Base-by-base conservation (phyloP, 2,113 vertebrate species). In the Prolemur simus region DNA sequence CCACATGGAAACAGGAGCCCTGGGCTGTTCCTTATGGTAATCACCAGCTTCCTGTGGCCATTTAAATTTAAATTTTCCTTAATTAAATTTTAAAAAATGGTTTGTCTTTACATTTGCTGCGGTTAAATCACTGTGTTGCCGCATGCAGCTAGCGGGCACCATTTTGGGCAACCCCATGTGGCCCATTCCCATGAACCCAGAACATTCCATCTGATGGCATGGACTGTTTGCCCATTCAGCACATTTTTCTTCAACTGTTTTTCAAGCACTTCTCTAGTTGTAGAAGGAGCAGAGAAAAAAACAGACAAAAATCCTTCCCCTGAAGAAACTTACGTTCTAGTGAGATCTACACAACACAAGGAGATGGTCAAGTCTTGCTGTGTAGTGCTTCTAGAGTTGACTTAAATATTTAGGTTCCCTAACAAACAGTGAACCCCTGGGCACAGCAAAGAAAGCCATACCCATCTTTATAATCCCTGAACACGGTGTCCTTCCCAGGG, bases 401-500 rank as follows among this genome's bases (percentile, higher is more conserved):
- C 27, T 52, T 27, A 14, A 17, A n/a, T 17, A 25, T 18, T 18
- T 34, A 13, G 54, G 45, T 73, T 73, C 14, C 25, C 14, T 52
- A 34, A 5, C 25, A 69, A 27, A 5, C 25, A 69, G 1, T 29
- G 17, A 80, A 25, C 0, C n/a, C 34, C 63, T 4, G 32, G 32
- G 5, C 14, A 7, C 2, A 32, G 18, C 21, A 20, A n/a, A 39
- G 37, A 17, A 9, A 80, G 18, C 42, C 45, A 14, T 6, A 1
- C 11, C 47, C 7, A 4, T 32, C 32, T n/a, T 68, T 21, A 17
- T 60, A n/a, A 49, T 37, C 12, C 12, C 52, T 25, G 23, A 34
- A 8, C 6, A 5, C 18, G 1, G 8, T 49, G n/a, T 4, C 8
- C 6, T 37, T 13, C 23, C 32, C 32, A 11, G 39, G 6, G 8